Base-by-base conservation (phyloP, 2,888 invertebrate species). In the Monoplex corrugatus region DNA sequence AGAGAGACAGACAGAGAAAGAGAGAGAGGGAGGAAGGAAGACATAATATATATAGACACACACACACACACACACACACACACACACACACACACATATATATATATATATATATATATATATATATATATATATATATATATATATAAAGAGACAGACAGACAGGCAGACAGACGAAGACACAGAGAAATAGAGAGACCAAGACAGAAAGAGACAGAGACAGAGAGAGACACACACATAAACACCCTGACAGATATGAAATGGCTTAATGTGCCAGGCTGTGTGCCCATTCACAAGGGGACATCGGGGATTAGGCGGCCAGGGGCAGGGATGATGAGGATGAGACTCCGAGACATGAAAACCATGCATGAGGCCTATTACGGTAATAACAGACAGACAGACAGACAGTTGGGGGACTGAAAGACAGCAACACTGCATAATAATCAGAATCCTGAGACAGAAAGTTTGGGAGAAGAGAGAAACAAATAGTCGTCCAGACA, bases 41-140 rank as follows among this genome's bases (percentile, higher is more conserved):
- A 68, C 63, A 28, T 23, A n/a, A n/a, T n/a, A n/a, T 6, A 72
- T n/a, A 72, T 6, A 3, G 2, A 82, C 10, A 82, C 80, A 44
- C 80, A 82, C 80, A 82, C 80, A 82, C 80, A 82, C 80, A 43
- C 80, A 78, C 78, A 78, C 78, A 78, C 78, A 78, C 78, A 78
- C 43, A 80, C 80, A 43, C 78, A 78, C 78, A 78, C 78, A 78
- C 78, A 78, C 78, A 78, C 78, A 78, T 38, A 78, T 38, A 78
- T 38, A 78, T 38, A 78, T 38, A 78, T 38, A 78, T 38, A 78
- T 38, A 78, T 38, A 35, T 10, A 40, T 38, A 84, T 57, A 84
- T 35, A 57, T 32, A 84, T 57, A 45, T 35, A 45, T n/a, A 57
- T 19, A 84, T 57, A 35, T 32, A 57, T 35, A 35, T 57, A 35